A percentile compares a stretch with the other conserved stretches of the same genome.
phyloP scores from a whole-genome alignment of 2,113 vertebrate genomes.

The Hipposideros armiger region DNA sequence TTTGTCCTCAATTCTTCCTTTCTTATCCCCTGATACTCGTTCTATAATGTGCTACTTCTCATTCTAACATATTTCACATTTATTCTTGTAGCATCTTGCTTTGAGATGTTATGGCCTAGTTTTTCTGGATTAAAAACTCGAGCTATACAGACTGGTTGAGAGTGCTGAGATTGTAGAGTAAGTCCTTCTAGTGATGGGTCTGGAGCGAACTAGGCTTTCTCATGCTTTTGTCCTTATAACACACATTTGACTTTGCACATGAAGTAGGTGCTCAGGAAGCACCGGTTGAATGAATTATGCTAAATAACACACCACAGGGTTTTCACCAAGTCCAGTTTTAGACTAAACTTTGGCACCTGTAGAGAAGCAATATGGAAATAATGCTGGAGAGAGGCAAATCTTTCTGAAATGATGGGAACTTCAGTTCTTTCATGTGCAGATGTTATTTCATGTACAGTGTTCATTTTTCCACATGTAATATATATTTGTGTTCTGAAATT shows the following conservation, averaged over 20 bases:
- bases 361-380: neutral
- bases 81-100: neutral
- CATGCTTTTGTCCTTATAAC: neutral
- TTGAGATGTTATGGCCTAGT: neutral
- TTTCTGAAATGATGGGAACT: neutral
- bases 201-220: neutral
- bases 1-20: neutral
- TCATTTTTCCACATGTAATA: neutral
- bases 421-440: neutral
- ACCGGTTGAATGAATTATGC: neutral
- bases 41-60: neutral
- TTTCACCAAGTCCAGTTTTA: constrained; percentile 31
- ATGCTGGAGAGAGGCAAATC: neutral
- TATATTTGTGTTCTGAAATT: neutral
- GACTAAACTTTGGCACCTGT: neutral
- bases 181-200: neutral
- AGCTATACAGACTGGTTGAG: neutral
- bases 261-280: neutral
- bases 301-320: neutral
- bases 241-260: neutral
- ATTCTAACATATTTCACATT: neutral
- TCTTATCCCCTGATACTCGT: neutral
- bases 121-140: constrained; percentile 2
- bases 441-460: neutral
- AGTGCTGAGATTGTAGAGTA: neutral